These are phyloP conservation scores for Ceratina australensis DNA, from an alignment of 1,140 invertebrate genomes.

Conservation along the genomic window DNA sequence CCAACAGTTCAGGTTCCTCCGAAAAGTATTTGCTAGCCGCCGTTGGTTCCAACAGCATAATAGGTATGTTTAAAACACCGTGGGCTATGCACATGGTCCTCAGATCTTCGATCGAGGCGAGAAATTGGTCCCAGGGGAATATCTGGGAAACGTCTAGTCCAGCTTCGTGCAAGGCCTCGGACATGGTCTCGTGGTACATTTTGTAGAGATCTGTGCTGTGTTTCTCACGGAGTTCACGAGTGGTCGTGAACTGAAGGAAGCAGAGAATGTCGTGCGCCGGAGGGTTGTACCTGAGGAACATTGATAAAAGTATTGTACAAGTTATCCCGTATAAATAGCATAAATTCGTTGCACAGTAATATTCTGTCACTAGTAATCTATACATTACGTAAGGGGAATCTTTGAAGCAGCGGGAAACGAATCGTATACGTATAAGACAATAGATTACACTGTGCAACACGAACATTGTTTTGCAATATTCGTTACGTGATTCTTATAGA, in stretches of 20 bases:
- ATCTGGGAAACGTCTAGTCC: conserved; percentile 47
- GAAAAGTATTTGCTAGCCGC: conserved; percentile 64
- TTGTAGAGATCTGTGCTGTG: conserved; percentile 57
- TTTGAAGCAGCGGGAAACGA: too few relatives aligned
- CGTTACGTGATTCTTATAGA: too few relatives aligned
- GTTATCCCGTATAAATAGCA: not conserved
- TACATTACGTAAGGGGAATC: too few relatives aligned
- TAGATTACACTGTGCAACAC: too few relatives aligned
- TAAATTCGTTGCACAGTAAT: not conserved
- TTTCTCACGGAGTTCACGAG: conserved; percentile 51
- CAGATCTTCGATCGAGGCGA: conserved; percentile 64
- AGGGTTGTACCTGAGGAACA: conserved; percentile 76
- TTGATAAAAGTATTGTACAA: not conserved
- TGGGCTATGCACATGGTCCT: conserved; percentile 59
- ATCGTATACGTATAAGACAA: too few relatives aligned
- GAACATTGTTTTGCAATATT: too few relatives aligned
- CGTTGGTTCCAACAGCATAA: conserved; percentile 64
- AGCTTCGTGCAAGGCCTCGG: conserved; percentile 40
- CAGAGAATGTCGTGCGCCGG: conserved; percentile 80
- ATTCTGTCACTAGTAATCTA: too few relatives aligned
- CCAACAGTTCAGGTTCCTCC: conserved; percentile 52
- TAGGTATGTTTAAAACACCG: conserved; percentile 63
- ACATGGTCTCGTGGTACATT: conserved; percentile 62
- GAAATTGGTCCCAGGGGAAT: conserved; percentile 63
- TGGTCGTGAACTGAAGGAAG: conserved; percentile 70